Base-by-base conservation (phyloP, 2,888 invertebrate genomes). In the Idaea aversata region DNA sequence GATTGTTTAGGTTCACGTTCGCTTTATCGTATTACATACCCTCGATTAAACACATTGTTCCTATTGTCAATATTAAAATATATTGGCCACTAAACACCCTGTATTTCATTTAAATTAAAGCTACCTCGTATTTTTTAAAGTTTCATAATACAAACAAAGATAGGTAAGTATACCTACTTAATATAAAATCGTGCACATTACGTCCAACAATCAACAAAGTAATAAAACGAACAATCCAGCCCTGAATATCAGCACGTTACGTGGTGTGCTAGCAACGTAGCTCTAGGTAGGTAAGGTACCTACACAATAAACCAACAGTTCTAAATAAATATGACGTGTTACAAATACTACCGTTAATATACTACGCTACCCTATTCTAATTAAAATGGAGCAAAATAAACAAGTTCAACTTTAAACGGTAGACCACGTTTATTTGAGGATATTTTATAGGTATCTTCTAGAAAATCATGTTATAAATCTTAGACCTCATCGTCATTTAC, bases 341-440 rank as follows among this genome's bases (percentile, higher is more conserved):
- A 71, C 67, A 69, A 65, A 69, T 70, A 70, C 63, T 66, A 66
- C 61, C 35, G 57, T 47, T 61, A 59, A 34, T 66, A 47, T 47
- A 47, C 47, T 47, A 47, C 47, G 13, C 47, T 10, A 58, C 63
- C 60, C 69, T 62, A 59, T 34, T 59, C 71, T 68, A 74, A 74
- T 74, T 74, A 74, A 71, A 72, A 74, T 70, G 71, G 72, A 67
- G 70, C 65, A 62, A 64, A 64, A 68, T 47, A 47, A 13, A 47
- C 47, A 47, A 47, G 7, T 47, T 13, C 13, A 10, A 47, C 10
- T 47, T 47, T 47, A 47, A 10, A 47, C 10, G 47, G 47, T 7
- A 10, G 13, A 13, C 38, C n/a, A n/a, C n/a, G n/a, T n/a, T n/a
- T n/a, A n/a, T n/a, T n/a, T n/a, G n/a, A n/a, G n/a, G n/a, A n/a